Conservation (phyloP, 2,797 vertebrate species). For the Botia almorhae region DNA sequence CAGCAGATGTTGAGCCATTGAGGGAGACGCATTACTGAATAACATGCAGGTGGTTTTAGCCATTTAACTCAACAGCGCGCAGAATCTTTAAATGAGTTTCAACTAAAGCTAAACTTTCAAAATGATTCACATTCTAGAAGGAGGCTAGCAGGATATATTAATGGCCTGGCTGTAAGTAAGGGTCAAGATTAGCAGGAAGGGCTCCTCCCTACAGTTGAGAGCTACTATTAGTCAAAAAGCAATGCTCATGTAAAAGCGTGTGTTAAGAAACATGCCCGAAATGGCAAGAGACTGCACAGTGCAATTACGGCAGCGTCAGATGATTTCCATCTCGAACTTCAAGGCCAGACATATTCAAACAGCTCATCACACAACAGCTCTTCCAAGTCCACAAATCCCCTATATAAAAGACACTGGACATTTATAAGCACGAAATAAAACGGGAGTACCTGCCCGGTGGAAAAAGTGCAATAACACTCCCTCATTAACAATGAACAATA, state of each 20-base stretch:
- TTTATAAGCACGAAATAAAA: background rate
- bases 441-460: background rate
- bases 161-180: background rate
- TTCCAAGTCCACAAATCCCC: background rate
- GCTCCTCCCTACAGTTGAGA: background rate
- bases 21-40: background rate
- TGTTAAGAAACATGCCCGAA: slow-evolving; percentile 13
- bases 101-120: background rate
- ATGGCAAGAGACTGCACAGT: slow-evolving; percentile 10
- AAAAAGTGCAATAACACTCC: background rate
- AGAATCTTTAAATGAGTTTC: background rate
- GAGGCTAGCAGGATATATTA: background rate
- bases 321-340: background rate
- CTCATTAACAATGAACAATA: background rate
- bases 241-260: background rate
- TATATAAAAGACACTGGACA: background rate
- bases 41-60: slow-evolving; percentile 41
- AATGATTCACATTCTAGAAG: background rate
- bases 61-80: background rate
- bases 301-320: slow-evolving; percentile 10
- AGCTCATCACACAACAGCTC: slow-evolving; percentile 5
- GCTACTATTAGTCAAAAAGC: slow-evolving; percentile 23
- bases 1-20: background rate
- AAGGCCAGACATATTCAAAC: slow-evolving; percentile 5
- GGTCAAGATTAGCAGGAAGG: background rate